Evolutionary conservation across 64 coral and sea anemone species (phyloP).

Genomic region (Stichodactyla helianthus): DNA sequence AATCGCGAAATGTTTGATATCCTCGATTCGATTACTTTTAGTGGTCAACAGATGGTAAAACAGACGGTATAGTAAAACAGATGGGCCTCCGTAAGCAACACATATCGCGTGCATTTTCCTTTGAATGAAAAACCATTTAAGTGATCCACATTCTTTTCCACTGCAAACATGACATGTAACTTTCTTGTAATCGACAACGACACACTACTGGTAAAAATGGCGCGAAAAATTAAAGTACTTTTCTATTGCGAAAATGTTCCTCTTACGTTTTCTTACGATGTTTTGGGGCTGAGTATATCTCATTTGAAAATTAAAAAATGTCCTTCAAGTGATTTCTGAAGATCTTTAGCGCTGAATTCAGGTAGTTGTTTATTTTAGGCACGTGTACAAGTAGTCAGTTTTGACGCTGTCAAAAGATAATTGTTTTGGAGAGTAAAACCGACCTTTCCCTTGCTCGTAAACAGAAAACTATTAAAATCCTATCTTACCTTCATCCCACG

Average conservation of each 20-base stretch:
- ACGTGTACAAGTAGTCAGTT: neutral
- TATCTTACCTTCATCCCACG: conserved; percentile 65
- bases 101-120: neutral
- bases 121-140: neutral
- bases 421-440: neutral
- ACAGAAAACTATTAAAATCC: neutral
- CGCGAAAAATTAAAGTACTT: conserved; percentile 19
- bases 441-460: neutral
- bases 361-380: neutral
- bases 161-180: neutral
- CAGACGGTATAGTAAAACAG: neutral
- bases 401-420: neutral
- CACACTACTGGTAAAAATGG: neutral
- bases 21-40: neutral
- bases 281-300: neutral
- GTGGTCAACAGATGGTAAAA: neutral
- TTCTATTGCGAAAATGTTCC: neutral
- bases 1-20: neutral
- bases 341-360: neutral
- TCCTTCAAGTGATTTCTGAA: neutral
- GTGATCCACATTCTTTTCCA: neutral
- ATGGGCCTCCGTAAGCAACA: neutral
- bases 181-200: neutral
- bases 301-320: neutral
- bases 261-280: neutral